Evolutionary conservation across 2,113 vertebrate species (phyloP), one percentile per base, ranked within the genome.

Genomic region (Irena cyanogastra): DNA sequence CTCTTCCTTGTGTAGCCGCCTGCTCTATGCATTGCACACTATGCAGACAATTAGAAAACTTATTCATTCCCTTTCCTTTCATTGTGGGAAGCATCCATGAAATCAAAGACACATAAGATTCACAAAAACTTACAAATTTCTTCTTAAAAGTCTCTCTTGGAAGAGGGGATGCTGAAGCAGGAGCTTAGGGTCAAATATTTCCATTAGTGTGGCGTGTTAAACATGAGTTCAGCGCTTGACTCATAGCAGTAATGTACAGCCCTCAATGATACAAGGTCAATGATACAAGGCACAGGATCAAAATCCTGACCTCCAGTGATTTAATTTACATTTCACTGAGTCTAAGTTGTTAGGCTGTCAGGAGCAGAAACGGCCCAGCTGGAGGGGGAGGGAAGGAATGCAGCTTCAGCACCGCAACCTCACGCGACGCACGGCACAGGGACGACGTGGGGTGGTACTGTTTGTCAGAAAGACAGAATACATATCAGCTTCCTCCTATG

Each of bases 381-480:
- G 24, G 6, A 57, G 13, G 4, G 10, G 15, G 9, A 61, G n/a
- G 83, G 71, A 26, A 57, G 14, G 21, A 63, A 22, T 12, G 12
- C 6, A 63, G 30, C 44, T 82, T n/a, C 30, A 90, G 16, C 33
- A 13, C 21, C 33, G 26, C 47, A 66, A 7, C 14, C 10, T 15
- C 16, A 22, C 1, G 1, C n/a, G 24, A 33, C 21, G 13, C n/a
- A 24, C 18, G 47, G 35, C 24, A 24, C 13, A 14, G 10, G 18
- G 10, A 20, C 1, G 5, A 33, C 0, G 0, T 37, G 26, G 13
- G 16, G 31, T 27, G 20, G 16, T 24, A 20, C 19, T 15, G 9
- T 52, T 76, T 68, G 13, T 49, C 45, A 57, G 26, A 35, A 33
- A 37, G 41, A 50, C 5, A 50, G 16, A 10, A 79, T 6, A 33